Evolutionary conservation across 2,113 vertebrate species (phyloP).

Genomic region (Halcyon senegalensis): DNA sequence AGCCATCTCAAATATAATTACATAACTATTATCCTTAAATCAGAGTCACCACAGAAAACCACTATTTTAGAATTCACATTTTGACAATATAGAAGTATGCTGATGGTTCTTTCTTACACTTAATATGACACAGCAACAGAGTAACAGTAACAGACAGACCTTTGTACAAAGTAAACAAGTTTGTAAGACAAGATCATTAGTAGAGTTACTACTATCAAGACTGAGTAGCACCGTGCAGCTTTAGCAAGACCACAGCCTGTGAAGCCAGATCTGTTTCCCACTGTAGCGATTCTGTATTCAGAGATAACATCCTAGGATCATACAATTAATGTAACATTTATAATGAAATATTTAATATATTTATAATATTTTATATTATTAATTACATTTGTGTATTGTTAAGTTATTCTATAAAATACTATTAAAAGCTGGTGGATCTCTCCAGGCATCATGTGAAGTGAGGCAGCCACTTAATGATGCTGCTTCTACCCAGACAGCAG

Average conservation of each 20-base stretch:
- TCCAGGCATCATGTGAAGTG: background rate
- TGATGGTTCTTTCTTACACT: background rate
- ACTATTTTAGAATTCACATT: background rate
- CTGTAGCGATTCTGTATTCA: slow-evolving; percentile 28
- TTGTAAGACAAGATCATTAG: slow-evolving; percentile 32
- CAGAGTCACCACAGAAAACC: background rate
- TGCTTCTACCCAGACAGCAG: background rate
- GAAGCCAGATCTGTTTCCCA: slow-evolving; percentile 22
- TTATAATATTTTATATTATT: background rate
- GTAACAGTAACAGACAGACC: slow-evolving; percentile 3
- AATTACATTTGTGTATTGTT: background rate
- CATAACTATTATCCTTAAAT: background rate
- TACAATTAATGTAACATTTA: background rate
- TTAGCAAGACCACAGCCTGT: slow-evolving; percentile 3
- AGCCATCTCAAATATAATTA: background rate
- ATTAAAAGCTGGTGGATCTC: background rate
- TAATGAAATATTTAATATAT: background rate
- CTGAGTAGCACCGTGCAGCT: slow-evolving; percentile 14
- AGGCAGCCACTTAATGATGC: background rate
- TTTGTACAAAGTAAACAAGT: background rate
- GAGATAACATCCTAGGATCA: background rate
- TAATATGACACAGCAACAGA: background rate
- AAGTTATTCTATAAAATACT: background rate
- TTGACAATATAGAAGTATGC: background rate
- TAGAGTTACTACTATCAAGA: background rate